These are phyloP conservation scores for Rhodophaea formosa DNA, from an alignment of 2,888 invertebrate genomes.

Conservation along the genomic window DNA sequence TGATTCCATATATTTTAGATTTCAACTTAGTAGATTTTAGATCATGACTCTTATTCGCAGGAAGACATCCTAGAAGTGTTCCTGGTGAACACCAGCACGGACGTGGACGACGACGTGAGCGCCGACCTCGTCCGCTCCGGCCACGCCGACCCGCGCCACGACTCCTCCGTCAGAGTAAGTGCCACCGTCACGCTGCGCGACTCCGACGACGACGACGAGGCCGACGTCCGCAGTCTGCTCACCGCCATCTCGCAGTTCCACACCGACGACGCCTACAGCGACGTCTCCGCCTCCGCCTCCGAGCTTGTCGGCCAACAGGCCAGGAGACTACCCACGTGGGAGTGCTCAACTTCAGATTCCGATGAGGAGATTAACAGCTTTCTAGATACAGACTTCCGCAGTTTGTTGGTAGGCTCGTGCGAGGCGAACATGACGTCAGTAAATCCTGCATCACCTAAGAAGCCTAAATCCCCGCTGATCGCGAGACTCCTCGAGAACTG, in stretches of 20 bases:
- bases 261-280: slow-evolving; percentile 32
- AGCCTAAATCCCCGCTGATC: background rate
- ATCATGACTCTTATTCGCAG: slow-evolving; percentile 28
- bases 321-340: slow-evolving; percentile 47
- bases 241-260: slow-evolving; percentile 18
- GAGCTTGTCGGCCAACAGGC: slow-evolving; percentile 41
- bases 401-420: background rate
- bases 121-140: slow-evolving; percentile 69
- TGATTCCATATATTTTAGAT: too few species aligned
- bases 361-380: background rate
- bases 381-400: background rate
- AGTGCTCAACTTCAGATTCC: slow-evolving; percentile 19
- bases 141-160: slow-evolving; percentile 62
- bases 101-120: slow-evolving; percentile 73
- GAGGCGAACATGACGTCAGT: background rate
- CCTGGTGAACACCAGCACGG: slow-evolving; percentile 74
- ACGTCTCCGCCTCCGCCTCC: slow-evolving; percentile 54
- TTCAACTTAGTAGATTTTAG: too few species aligned
- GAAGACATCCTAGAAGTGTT: slow-evolving; percentile 59
- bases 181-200: slow-evolving; percentile 23
- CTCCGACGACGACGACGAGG: slow-evolving; percentile 21
- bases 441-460: background rate
- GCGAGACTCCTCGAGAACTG: background rate
- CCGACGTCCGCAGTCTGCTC: slow-evolving; percentile 22
- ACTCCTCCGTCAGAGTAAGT: slow-evolving; percentile 55